Base-by-base conservation (phyloP, 2,888 invertebrate species). In the Bhutanitis thaidina region DNA sequence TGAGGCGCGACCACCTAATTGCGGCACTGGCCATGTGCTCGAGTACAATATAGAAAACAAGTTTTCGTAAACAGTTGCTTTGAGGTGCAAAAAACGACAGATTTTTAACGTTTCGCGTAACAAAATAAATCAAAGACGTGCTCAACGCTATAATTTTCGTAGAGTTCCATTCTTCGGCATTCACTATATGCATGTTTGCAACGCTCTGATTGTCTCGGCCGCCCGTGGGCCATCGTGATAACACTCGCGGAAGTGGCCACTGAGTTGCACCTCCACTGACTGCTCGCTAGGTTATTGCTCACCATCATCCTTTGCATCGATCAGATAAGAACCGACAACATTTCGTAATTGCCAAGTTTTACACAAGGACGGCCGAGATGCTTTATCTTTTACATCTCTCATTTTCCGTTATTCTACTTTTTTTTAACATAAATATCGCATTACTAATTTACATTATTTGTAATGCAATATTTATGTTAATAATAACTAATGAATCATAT, bases 171-270 rank as follows among this genome's bases (percentile, higher is more conserved):
- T 36, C 9, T 15, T 48, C 39, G 37, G 32, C 45, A 45, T 37
- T 46, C 32, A 40, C 25, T 15, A 14, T 32, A 41, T 51, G 54
- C 53, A 51, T 56, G 59, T 64, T 63, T 64, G 72, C 65, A 68
- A 71, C 74, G 76, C 76, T 76, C 76, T 76, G 71, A 73, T 75
- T 68, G 65, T 36, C 38, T 41, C 49, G 55, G 45, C 55, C 63
- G 55, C 56, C 2, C 48, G 39, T 37, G 29, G 41, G 48, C 44
- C 39, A 55, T 52, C 52, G 40, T 60, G 71, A 71, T 72, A 67
- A 58, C 58, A 25, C 48, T 61, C 62, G 50, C 64, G 70, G 70
- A 71, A 69, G 62, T 59, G 53, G 49, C 57, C 51, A 54, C 43
- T 27, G 40, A 32, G 43, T 51, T 56, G 53, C 58, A 59, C 52